Evolutionary conservation across 2,888 invertebrate genomes (phyloP), one percentile per base, ranked within the genome.

Genomic region (Eledone cirrhosa): DNA sequence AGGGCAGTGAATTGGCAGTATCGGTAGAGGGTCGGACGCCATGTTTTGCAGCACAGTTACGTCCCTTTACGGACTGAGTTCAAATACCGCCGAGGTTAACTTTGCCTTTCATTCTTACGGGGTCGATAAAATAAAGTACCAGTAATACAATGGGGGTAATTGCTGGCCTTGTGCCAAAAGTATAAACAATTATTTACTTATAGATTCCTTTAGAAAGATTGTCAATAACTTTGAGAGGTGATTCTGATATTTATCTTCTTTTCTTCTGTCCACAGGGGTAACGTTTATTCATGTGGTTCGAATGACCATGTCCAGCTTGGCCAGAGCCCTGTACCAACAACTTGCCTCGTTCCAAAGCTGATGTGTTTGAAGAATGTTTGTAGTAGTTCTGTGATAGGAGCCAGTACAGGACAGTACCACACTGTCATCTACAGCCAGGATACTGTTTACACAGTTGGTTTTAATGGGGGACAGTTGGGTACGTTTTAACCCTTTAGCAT

Each of bases 381-480:
- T 84, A 87, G 89, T 11, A 85, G 87, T 65, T 78, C 79, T 3
- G 84, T 92, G 19, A 81, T 85, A 59, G 92, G 94, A 0, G 92
- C 96, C 0, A 92, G 93, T 85, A 94, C 95, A 11, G 94, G 94
- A 1, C 92, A 94, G 16, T 94, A 93, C 81, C 95, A 96, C 90
- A 94, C 94, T 0, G 93, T 95, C 0, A 81, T 92, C 93, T 94
- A 93, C 93, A 93, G 89, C 80, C 65, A 81, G 14, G 86, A 92
- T 47, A 92, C 92, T 0, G 90, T 96, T 0, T 95, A 93, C 89
- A 94, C 95, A 0, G 96, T 95, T 94, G 97, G 97, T 1, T 91
- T 93, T 4, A 95, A 97, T 91, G 93, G 93, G 78, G 97, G 97
- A 0, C 96, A 97, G 87, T 91, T 96, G 85, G 96, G 91, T 90